phyloP scores from a whole-genome alignment of 2,797 vertebrate genomes.

The Falco peregrinus region DNA sequence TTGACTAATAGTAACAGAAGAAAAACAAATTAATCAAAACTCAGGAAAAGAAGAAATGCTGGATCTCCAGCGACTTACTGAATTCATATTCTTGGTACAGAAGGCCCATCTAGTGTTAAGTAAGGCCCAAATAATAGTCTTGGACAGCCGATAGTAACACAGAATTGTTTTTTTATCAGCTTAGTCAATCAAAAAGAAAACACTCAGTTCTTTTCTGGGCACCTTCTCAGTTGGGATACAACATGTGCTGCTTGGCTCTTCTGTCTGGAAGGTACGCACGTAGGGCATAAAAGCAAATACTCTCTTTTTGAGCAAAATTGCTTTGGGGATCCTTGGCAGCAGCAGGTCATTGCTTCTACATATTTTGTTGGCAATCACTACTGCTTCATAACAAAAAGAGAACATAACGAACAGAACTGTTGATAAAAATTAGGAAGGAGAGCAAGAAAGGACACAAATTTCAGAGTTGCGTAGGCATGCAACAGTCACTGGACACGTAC shows the following conservation, averaged over 20 bases:
- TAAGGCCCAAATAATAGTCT: neutral
- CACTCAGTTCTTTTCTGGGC: neutral
- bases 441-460: neutral
- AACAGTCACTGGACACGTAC: neutral
- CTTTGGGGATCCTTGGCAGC: neutral
- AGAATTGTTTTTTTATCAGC: neutral
- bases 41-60: constrained; percentile 22
- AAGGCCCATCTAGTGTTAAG: neutral
- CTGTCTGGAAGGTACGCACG: neutral
- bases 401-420: neutral
- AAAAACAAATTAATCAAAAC: constrained; percentile 48
- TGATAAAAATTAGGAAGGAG: neutral
- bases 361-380: neutral
- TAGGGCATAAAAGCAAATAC: neutral
- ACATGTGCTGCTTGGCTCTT: neutral
- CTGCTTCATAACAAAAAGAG: neutral
- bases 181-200: constrained; percentile 17
- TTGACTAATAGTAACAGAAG: constrained; percentile 10
- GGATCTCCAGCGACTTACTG: neutral
- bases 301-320: neutral
- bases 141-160: neutral
- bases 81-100: constrained; percentile 6
- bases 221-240: neutral
- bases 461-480: neutral
- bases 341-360: neutral